Evolutionary conservation across 2,113 vertebrate species (phyloP).

Genomic region (Montifringilla adamsi): DNA sequence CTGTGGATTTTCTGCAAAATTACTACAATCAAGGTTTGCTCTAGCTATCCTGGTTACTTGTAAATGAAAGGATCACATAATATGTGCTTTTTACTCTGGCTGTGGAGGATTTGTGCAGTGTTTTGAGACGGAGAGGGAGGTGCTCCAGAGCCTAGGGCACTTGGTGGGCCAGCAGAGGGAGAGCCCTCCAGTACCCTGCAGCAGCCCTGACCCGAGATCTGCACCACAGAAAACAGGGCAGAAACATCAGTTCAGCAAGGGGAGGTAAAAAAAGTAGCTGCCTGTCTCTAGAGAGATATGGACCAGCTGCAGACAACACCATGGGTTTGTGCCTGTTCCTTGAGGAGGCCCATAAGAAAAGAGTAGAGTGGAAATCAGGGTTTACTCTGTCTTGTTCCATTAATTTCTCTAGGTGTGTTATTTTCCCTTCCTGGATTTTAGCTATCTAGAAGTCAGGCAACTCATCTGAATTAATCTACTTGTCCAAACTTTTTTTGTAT

Average conservation of each 20-base stretch:
- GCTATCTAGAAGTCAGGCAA: not conserved
- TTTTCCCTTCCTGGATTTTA: not conserved
- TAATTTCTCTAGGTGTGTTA: not conserved
- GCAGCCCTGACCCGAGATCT: not conserved
- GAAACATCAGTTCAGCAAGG: not conserved
- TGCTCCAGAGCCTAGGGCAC: not conserved
- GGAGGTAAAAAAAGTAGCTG: not conserved
- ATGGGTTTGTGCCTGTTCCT: not conserved
- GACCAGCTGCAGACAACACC: not conserved
- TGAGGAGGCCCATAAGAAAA: not conserved
- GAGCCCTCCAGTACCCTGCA: rapidly evolving
- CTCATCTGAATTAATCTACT: not conserved
- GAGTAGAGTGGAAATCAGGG: not conserved
- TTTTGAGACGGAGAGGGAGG: not conserved
- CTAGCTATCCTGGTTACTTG: not conserved
- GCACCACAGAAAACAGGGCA: not conserved
- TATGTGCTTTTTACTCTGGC: not conserved
- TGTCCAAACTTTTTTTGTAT: not conserved
- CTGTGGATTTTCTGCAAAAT: not conserved
- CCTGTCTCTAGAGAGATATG: not conserved
- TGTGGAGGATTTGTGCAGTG: not conserved
- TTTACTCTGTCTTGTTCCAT: not conserved
- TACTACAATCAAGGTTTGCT: not conserved
- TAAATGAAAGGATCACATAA: not conserved
- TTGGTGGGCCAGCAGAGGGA: not conserved